Percentiles rank a stretch among this genome's conserved stretches.
phyloP scores from a whole-genome alignment of 2,797 vertebrate genomes.

The Leptodactylus fallax region DNA sequence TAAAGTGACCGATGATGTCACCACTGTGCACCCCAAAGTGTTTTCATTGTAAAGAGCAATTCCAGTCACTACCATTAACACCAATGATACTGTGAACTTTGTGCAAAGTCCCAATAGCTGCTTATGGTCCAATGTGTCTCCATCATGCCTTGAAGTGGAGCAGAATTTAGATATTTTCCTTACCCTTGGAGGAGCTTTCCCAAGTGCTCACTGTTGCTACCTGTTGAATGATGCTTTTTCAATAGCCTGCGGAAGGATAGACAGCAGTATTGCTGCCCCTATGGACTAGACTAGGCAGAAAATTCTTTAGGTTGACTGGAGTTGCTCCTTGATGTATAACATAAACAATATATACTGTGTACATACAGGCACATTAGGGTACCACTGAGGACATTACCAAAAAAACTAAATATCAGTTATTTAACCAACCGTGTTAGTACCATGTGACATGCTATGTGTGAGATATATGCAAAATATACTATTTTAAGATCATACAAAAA shows the following conservation, averaged over 20 bases:
- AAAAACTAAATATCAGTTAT: background rate
- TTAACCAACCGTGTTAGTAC: background rate
- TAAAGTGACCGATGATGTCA: background rate
- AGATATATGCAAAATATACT: conserved; percentile 16
- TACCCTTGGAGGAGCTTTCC: background rate
- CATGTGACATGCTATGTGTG: background rate
- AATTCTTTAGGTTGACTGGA: background rate
- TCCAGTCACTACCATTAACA: too few species aligned
- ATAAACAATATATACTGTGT: background rate
- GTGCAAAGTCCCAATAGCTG: background rate
- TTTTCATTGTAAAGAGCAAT: background rate
- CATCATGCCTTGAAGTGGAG: background rate
- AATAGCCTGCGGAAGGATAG: too few species aligned
- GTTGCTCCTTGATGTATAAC: background rate
- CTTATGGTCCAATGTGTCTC: background rate
- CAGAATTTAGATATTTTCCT: background rate
- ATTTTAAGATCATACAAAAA: background rate
- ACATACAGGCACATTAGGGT: background rate
- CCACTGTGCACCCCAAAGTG: background rate
- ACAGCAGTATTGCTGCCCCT: background rate
- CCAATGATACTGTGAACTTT: too few species aligned
- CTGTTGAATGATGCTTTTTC: background rate
- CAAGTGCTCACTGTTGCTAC: background rate
- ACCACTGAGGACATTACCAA: background rate
- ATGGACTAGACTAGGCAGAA: background rate